These are phyloP conservation scores for Tenualosa ilisha DNA, from an alignment of 2,797 vertebrate genomes.

Conservation along the genomic window DNA sequence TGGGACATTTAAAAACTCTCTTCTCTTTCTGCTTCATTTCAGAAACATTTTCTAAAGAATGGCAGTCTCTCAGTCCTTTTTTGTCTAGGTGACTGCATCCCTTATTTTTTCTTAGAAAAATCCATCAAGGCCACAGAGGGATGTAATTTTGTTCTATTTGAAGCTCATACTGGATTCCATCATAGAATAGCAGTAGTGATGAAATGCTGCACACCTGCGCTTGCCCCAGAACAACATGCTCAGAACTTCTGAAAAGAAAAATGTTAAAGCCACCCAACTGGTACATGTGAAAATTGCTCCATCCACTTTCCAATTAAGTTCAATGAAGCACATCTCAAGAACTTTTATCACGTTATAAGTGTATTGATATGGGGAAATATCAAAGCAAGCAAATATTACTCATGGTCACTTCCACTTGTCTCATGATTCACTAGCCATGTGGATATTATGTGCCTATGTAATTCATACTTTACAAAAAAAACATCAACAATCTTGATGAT, in stretches of 20 bases:
- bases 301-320: slow-evolving; percentile 39
- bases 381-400: slow-evolving; percentile 18
- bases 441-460: neutral
- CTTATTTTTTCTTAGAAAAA: neutral
- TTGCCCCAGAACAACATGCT: neutral
- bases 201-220: neutral
- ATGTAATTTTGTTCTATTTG: neutral
- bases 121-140: neutral
- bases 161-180: neutral
- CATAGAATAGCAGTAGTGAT: neutral
- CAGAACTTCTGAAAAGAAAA: slow-evolving; percentile 8
- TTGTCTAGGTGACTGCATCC: neutral
- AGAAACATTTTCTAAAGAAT: neutral
- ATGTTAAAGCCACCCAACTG: slow-evolving; percentile 24
- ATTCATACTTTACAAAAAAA: no score
- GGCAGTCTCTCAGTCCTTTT: no score
- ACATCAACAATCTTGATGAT: no score
- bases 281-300: slow-evolving; percentile 32
- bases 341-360: slow-evolving; percentile 32
- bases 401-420: neutral
- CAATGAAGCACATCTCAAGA: slow-evolving; percentile 33
- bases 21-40: neutral
- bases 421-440: neutral
- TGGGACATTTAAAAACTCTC: no score
- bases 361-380: slow-evolving; percentile 28